Evolutionary conservation across 2,888 invertebrate species (phyloP), one percentile per base, ranked within the genome.

Genomic region (Ferdinandea cuprea): DNA sequence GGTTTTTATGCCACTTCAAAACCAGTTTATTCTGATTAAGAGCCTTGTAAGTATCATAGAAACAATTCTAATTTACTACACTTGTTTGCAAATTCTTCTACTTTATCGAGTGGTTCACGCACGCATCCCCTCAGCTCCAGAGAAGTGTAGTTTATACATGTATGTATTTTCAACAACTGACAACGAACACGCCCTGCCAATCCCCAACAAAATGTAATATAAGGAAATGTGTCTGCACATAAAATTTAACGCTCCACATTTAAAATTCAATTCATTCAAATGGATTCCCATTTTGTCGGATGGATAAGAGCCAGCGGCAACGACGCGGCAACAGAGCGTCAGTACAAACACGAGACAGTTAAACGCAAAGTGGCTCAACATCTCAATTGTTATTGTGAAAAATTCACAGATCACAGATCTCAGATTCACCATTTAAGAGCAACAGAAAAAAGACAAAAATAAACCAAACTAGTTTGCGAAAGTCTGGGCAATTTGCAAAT

Each of bases 371-470:
- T 80, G 61, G 74, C 74, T 80, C 79, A 80, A 80, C 79, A 80
- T 80, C 79, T 80, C 79, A 80, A 80, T 80, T 80, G 79, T 74
- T 80, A 74, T 80, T 74, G 74, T 74, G 61, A 74, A 74, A 79
- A 74, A 66, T 74, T 68, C 74, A 68, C 79, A 79, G 66, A 79
- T 74, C 79, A 52, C 68, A 80, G 79, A 79, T 74, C 79, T 44
- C 68, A 80, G 79, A 72, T 72, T 72, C 42, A 35, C 61, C 72
- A 72, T 72, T 72, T 72, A 63, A 44, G 13, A 61, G 42, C 19
- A 44, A 13, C 52, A 54, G 35, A 63, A 44, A 25, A 54, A 61
- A 32, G 25, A 42, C 19, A 59, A 48, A n/a, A 46, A 48, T 28
- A 48, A 40, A 37, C 28, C 28, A 61, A 72, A 79, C 66, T 73